Percentiles rank a stretch among this genome's conserved stretches.
Conservation (phyloP, 1,140 invertebrate species). For the Maniola jurtina region DNA sequence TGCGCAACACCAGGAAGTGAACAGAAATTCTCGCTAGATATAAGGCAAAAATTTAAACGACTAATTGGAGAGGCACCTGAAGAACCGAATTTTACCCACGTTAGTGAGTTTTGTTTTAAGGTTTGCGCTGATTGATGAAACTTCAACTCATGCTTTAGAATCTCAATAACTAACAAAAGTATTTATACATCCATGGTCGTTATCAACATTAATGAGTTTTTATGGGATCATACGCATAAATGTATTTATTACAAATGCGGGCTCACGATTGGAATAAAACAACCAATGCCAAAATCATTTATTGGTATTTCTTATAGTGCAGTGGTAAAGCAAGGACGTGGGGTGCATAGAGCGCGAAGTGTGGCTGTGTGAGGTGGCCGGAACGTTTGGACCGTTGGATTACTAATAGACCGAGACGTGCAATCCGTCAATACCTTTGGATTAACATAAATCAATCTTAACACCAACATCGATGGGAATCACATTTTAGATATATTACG, state of each 20-base stretch:
- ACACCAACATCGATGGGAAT: too few relatives aligned
- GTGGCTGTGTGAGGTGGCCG: conserved; percentile 25
- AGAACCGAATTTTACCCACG: too few relatives aligned
- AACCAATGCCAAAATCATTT: conserved; percentile 13
- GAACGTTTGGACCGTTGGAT: conserved; percentile 18
- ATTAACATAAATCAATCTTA: conserved; percentile 6
- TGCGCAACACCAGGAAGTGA: too few relatives aligned
- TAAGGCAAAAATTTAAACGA: too few relatives aligned
- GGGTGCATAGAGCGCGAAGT: conserved; percentile 25
- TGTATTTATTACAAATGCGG: background rate
- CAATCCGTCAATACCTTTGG: conserved; percentile 7
- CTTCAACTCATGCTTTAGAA: too few relatives aligned
- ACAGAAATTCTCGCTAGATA: too few relatives aligned
- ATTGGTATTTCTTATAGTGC: conserved; percentile 13
- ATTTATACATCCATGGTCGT: conserved; percentile 3
- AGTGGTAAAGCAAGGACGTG: conserved; percentile 22
- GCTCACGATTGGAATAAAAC: conserved; percentile 7
- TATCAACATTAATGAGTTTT: conserved; percentile 9
- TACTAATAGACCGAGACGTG: conserved; percentile 14
- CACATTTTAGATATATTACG: too few relatives aligned
- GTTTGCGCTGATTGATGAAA: too few relatives aligned
- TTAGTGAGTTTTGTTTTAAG: too few relatives aligned
- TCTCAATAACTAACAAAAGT: background rate
- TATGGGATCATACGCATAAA: conserved; percentile 2
- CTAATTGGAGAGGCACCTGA: too few relatives aligned